Conservation (phyloP, 2,113 vertebrate genomes). For the Cheirogaleus medius region DNA sequence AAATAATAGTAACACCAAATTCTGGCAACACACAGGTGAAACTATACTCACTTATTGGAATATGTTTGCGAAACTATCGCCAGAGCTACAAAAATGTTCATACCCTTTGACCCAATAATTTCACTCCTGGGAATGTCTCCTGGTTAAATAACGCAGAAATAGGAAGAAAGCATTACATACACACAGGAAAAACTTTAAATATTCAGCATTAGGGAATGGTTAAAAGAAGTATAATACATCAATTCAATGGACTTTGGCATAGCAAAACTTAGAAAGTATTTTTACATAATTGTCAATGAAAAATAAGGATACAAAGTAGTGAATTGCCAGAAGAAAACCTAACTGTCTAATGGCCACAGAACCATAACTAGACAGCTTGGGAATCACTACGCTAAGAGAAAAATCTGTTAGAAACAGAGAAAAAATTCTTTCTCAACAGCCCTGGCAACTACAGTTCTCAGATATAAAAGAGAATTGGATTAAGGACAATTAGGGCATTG, state of each 20-base stretch:
- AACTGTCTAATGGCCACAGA: not conserved
- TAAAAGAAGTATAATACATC: not conserved
- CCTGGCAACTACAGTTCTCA: not conserved
- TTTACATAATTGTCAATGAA: not conserved
- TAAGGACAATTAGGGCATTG: not conserved
- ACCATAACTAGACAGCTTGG: not conserved
- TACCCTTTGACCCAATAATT: not conserved
- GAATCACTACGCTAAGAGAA: not conserved
- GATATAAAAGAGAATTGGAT: not conserved
- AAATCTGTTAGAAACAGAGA: not conserved
- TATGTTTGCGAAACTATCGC: not conserved
- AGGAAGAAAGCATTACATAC: not conserved
- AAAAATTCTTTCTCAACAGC: not conserved
- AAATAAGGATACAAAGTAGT: not conserved
- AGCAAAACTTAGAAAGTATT: slow-evolving; percentile 11
- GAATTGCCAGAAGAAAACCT: not conserved
- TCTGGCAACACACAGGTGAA: not conserved
- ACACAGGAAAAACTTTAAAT: not conserved
- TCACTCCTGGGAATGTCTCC: not conserved
- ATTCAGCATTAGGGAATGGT: not conserved
- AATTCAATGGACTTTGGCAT: not conserved
- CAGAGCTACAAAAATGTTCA: not conserved
- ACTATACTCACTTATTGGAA: not conserved
- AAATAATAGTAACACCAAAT: not conserved
- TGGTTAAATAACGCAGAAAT: slow-evolving; percentile 2